Conservation (phyloP, 2,797 vertebrate genomes). For the Pantherophis vulpinus region DNA sequence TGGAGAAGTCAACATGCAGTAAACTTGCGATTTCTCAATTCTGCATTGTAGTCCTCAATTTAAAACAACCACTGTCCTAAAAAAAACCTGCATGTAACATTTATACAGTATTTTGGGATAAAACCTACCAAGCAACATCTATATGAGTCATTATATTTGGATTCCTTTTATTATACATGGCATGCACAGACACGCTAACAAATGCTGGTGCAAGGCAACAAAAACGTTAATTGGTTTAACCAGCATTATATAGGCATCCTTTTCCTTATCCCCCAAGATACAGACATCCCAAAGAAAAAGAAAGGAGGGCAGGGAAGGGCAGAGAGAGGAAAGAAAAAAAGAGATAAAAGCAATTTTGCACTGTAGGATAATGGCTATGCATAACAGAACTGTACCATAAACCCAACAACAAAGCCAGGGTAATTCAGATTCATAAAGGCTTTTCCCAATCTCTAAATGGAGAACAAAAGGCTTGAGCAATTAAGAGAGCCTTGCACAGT, state of each 20-base stretch:
- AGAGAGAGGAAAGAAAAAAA: not conserved
- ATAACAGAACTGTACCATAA: not conserved
- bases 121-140: not conserved
- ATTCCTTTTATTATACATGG: not conserved
- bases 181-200: too few species aligned
- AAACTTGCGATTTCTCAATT: not conserved
- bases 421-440: conserved; percentile 11
- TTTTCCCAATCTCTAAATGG: not conserved
- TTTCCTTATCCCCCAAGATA: not conserved
- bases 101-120: not conserved
- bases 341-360: not conserved
- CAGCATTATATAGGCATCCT: not conserved
- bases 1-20: not conserved
- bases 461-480: conserved; percentile 29
- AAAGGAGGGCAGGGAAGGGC: not conserved
- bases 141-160: not conserved
- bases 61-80: not conserved
- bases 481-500: conserved; percentile 23
- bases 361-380: not conserved
- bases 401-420: not conserved
- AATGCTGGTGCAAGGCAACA: not conserved
- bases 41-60: not conserved
- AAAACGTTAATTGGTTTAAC: not conserved
- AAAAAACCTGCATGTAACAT: not conserved
- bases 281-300: not conserved